Evolutionary conservation across 2,797 vertebrate genomes (phyloP).

Genomic region (Acrocephalus scirpaceus): DNA sequence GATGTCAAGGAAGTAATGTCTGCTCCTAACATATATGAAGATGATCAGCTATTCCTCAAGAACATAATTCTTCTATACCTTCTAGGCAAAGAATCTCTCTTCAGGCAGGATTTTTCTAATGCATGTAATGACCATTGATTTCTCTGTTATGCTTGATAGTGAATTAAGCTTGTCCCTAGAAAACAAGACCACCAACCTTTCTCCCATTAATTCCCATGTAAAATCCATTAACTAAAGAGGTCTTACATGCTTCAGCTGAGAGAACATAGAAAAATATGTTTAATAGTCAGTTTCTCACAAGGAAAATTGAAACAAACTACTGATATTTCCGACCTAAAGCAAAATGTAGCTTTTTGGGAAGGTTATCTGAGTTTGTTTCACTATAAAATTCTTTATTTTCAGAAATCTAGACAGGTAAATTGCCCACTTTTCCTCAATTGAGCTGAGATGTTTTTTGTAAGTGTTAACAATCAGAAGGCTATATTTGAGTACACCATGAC

Average conservation of each 20-base stretch:
- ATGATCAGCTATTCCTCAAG: not conserved
- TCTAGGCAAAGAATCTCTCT: not conserved
- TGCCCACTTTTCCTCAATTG: conserved; percentile 1
- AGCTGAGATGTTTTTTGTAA: conserved; percentile 2
- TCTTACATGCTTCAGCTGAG: not conserved
- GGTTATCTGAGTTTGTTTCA: not conserved
- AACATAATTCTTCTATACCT: not conserved
- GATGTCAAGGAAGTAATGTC: not conserved
- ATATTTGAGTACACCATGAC: not conserved
- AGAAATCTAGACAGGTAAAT: conserved; percentile 25
- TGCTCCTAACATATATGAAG: not conserved
- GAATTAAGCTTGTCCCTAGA: not conserved
- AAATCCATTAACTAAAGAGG: not conserved
- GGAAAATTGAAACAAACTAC: not conserved
- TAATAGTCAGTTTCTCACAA: not conserved
- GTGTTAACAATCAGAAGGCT: not conserved
- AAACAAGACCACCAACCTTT: not conserved
- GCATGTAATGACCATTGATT: not conserved
- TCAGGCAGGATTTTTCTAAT: not conserved
- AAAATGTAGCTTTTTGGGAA: not conserved
- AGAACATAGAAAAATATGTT: not conserved
- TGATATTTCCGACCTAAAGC: not conserved
- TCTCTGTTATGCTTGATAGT: not conserved
- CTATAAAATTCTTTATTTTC: not conserved
- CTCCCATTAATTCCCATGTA: not conserved